Evolutionary conservation across 2,888 invertebrate genomes (phyloP), one percentile per base, ranked within the genome.

Genomic region (Oxyteleia sp.): DNA sequence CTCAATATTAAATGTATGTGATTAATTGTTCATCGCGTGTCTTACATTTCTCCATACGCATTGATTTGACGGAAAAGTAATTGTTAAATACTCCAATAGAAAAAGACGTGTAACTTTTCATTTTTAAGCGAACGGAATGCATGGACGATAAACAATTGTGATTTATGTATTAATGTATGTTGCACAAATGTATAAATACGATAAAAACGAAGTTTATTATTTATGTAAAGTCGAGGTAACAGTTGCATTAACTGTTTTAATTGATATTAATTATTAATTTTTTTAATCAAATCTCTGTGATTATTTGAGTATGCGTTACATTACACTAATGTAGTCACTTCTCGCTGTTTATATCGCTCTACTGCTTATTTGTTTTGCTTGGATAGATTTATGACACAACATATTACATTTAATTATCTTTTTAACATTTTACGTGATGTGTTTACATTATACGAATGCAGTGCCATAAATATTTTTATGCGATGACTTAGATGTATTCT

Each of bases 171-270:
- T n/a, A 38, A n/a, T n/a, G 11, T 2, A 38, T n/a, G n/a, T 38
- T n/a, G n/a, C 38, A 38, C n/a, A 38, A 38, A 38, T 38, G 38
- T 38, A 38, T 11, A 38, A 38, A 38, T 32, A 32, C n/a, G 13
- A n/a, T 2, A n/a, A 38, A n/a, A n/a, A n/a, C 38, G 4, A 38
- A n/a, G 38, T 38, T 38, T n/a, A 38, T 38, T 38, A 38, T 38
- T 38, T 38, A 32, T 8, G 1, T 32, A 7, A 32, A 32, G 32
- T 7, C 10, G 32, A 32, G 32, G 5, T 26, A 32, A 11, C 11
- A n/a, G 11, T 38, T 38, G 4, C 7, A n/a, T 38, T n/a, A 38
- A 2, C 13, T 7, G 10, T 32, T 32, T 8, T 32, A 8, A 32
- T 32, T 8, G 32, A 32, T 32, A 4, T 32, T 32, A 32, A 32